Conservation (phyloP, 1,140 invertebrate genomes). For the Acromyrmex heyeri region DNA sequence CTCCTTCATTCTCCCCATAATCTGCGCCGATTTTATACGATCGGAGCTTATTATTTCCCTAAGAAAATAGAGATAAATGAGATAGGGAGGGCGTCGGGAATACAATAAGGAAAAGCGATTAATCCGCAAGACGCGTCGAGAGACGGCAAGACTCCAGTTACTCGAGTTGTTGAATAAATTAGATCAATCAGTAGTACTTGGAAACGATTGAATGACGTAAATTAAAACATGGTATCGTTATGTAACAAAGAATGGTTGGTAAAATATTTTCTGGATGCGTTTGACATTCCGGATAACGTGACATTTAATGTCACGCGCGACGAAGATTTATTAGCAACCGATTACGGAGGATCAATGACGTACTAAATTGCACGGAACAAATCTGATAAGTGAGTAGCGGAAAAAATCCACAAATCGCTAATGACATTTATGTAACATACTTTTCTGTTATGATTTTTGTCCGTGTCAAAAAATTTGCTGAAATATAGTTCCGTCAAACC, state of each 20-base stretch:
- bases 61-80: slow-evolving; percentile 34
- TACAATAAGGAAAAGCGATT: slow-evolving; percentile 34
- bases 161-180: slow-evolving; percentile 5
- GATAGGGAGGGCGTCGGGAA: not conserved
- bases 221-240: slow-evolving; percentile 40
- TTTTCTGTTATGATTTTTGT: slow-evolving; percentile 10
- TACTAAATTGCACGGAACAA: slow-evolving; percentile 53
- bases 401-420: slow-evolving; percentile 5
- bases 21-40: slow-evolving; percentile 3
- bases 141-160: not conserved
- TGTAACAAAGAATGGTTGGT: slow-evolving; percentile 25
- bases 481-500: not conserved
- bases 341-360: slow-evolving; percentile 53
- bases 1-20: slow-evolving; percentile 24
- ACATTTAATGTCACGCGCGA: slow-evolving; percentile 52
- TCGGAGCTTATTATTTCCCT: slow-evolving; percentile 18
- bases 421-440: not conserved
- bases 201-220: slow-evolving; percentile 19
- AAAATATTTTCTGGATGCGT: slow-evolving; percentile 46
- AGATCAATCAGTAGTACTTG: slow-evolving; percentile 28
- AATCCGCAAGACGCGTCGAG: not conserved
- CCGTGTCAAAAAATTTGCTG: not conserved
- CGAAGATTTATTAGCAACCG: slow-evolving; percentile 57
- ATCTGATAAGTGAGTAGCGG: slow-evolving; percentile 46
- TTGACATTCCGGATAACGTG: slow-evolving; percentile 42